Percentiles rank a stretch among this genome's conserved stretches.
Conservation (phyloP, 2,113 vertebrate species). For the Nestor notabilis region DNA sequence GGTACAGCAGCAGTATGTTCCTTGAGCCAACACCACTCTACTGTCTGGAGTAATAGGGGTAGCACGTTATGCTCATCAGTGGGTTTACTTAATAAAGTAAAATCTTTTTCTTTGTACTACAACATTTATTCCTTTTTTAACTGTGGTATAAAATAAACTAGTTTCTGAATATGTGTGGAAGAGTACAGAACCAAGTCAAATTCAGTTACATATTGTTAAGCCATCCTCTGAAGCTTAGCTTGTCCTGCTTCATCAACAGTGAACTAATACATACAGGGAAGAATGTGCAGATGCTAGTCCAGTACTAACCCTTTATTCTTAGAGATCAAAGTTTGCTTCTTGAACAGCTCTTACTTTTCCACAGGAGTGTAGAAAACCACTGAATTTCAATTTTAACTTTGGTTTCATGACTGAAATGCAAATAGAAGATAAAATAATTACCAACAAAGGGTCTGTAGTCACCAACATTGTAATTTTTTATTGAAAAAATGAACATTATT, state of each 20-base stretch:
- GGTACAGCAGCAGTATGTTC: accelerated
- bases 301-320: not conserved
- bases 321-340: not conserved
- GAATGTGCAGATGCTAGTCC: not conserved
- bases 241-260: not conserved
- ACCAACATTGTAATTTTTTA: not conserved
- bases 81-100: not conserved
- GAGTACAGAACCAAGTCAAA: not conserved
- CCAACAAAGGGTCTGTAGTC: not conserved
- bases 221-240: not conserved
- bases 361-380: not conserved
- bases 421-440: not conserved
- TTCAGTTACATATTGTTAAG: not conserved
- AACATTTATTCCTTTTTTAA: not conserved
- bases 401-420: not conserved
- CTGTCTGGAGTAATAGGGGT: not conserved
- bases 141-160: not conserved
- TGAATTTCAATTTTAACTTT: not conserved
- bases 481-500: not conserved
- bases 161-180: not conserved
- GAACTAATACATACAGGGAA: not conserved
- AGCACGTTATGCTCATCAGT: not conserved
- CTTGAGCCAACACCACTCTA: not conserved
- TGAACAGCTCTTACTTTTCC: not conserved
- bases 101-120: not conserved